Conservation (phyloP, 2,888 invertebrate genomes). For the Limenitis camilla region DNA sequence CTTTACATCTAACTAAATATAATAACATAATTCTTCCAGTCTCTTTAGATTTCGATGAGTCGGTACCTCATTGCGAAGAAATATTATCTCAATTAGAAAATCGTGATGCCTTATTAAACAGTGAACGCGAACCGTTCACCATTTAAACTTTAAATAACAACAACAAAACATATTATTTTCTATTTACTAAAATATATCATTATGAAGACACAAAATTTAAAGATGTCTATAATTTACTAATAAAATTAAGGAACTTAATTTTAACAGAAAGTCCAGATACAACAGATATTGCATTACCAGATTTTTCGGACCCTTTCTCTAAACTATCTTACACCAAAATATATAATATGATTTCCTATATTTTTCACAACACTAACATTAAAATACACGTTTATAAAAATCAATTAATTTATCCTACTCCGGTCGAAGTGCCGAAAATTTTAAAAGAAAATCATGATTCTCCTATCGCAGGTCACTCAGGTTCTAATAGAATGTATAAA, state of each 20-base stretch:
- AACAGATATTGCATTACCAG: neutral
- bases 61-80: constrained; percentile 1
- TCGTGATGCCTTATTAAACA: neutral
- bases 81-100: neutral
- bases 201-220: neutral
- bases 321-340: no score
- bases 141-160: neutral
- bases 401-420: constrained; percentile 22
- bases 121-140: neutral
- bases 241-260: constrained; percentile 17
- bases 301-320: constrained; percentile 12
- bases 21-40: neutral
- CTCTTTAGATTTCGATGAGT: neutral
- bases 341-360: no score
- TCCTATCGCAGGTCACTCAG: constrained; percentile 26
- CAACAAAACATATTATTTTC: constrained; percentile 11
- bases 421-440: constrained; percentile 21
- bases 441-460: constrained; percentile 27
- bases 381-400: constrained; percentile 24
- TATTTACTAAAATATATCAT: constrained; percentile 3
- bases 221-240: constrained; percentile 10
- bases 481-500: constrained; percentile 21
- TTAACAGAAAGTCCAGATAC: constrained; percentile 24
- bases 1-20: neutral
- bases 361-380: no score